Base-by-base conservation (phyloP, 2,797 vertebrate genomes). In the Myotis vivesi region DNA sequence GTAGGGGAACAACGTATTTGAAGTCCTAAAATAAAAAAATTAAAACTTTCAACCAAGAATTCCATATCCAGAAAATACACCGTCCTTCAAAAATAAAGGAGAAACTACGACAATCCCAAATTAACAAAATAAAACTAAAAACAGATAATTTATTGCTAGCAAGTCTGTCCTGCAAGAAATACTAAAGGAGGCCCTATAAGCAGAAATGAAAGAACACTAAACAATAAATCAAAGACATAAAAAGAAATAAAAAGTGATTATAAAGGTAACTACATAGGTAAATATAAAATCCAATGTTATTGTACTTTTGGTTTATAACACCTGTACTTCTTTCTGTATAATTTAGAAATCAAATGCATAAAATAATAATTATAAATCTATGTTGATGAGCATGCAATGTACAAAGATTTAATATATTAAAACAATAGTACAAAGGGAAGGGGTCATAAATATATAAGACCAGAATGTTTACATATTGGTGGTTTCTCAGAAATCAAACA, bases 401-500 rank as follows among this genome's bases (percentile, higher is more conserved):
- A 33, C 44, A 46, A 73, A 33, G 19, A 57, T 44, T 36, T 10
- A 59, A 73, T 87, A 53, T 73, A 30, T 46, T 30, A 62, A 30
- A 62, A 62, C 11, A 62, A 59, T 9, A 87, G 59, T 62, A n/a
- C 33, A 59, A 62, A 36, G 68, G 44, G 22, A 3, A 68, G 30
- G 30, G 30, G 44, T 2, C 12, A 73, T 25, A 62, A 41, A 46
- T 28, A 20, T 33, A 62, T 19, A 75, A 55, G 41, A 49, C 62
- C 20, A 73, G 30, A 77, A n/a, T 41, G 8, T 38, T 38, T 33
- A 17, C 19, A 73, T 13, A 25, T 25, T 75, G 38, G 25, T 68
- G n/a, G 22, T 75, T 82, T 20, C 59, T 87, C 23, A 69, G 57
- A 91, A 81, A 86, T 86, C 53, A 85, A 84, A 86, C n/a, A 72